Conservation (phyloP, 1,140 invertebrate species). For the Papilio dardanus region DNA sequence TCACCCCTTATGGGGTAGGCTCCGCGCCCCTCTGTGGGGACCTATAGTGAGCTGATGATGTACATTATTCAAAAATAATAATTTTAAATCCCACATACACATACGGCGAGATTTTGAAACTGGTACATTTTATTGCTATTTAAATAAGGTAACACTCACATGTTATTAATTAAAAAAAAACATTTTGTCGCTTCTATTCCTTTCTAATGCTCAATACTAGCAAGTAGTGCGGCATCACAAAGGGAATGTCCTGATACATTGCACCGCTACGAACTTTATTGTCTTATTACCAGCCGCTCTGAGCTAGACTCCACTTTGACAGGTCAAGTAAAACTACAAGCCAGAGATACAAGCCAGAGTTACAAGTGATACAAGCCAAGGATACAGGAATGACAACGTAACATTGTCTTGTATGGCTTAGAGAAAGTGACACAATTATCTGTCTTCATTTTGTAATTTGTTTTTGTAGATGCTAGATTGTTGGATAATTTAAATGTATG, state of each 20-base stretch:
- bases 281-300: slow-evolving; percentile 36
- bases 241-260: slow-evolving; percentile 36
- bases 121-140: no score
- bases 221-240: slow-evolving; percentile 42
- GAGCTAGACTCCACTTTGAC: slow-evolving; percentile 34
- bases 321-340: slow-evolving; percentile 22
- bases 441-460: no score
- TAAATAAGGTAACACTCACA: no score
- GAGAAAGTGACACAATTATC: background rate
- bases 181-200: background rate
- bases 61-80: no score
- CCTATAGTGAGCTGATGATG: no score
- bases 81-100: no score
- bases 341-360: slow-evolving; percentile 16
- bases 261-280: slow-evolving; percentile 25
- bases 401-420: slow-evolving; percentile 2
- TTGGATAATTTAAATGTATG: no score
- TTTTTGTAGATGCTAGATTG: no score
- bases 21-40: no score
- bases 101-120: no score
- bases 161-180: background rate
- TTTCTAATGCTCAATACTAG: slow-evolving; percentile 33
- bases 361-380: slow-evolving; percentile 5
- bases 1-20: no score
- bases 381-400: slow-evolving; percentile 14